Evolutionary conservation across 2,888 invertebrate genomes (phyloP).

Genomic region (Mallateleia sp.): DNA sequence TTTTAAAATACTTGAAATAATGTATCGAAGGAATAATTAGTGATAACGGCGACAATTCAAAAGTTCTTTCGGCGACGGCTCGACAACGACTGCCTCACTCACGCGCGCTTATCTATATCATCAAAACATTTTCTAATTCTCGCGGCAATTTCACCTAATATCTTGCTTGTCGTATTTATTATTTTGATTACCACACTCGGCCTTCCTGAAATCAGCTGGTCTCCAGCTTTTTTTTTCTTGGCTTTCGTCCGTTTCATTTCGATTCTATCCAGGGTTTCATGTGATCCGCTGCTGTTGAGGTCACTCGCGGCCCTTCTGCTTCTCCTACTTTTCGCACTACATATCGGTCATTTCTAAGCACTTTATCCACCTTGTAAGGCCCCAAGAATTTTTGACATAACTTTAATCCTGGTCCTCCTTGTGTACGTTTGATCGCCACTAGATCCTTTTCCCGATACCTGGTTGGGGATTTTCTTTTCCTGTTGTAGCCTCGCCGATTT

Average conservation of each 20-base stretch:
- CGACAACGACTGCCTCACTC: too few species aligned
- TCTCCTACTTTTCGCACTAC: not conserved
- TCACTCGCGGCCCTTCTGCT: not conserved
- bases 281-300: not conserved
- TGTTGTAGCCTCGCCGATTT: not conserved
- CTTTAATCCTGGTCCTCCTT: too few species aligned
- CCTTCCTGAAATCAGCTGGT: not conserved
- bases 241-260: too few species aligned
- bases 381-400: constrained; percentile 1
- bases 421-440: not conserved
- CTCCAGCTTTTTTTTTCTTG: too few species aligned
- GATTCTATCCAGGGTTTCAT: not conserved
- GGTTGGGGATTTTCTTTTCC: not conserved
- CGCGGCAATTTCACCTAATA: too few species aligned
- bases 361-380: not conserved
- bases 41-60: too few species aligned
- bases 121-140: too few species aligned
- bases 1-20: too few species aligned
- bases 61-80: too few species aligned
- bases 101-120: too few species aligned
- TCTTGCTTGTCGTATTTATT: too few species aligned
- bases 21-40: too few species aligned
- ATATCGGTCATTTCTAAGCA: not conserved
- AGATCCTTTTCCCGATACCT: not conserved
- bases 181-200: not conserved